phyloP scores from a whole-genome alignment of 2,797 vertebrate genomes.

The Pristis pectinata region DNA sequence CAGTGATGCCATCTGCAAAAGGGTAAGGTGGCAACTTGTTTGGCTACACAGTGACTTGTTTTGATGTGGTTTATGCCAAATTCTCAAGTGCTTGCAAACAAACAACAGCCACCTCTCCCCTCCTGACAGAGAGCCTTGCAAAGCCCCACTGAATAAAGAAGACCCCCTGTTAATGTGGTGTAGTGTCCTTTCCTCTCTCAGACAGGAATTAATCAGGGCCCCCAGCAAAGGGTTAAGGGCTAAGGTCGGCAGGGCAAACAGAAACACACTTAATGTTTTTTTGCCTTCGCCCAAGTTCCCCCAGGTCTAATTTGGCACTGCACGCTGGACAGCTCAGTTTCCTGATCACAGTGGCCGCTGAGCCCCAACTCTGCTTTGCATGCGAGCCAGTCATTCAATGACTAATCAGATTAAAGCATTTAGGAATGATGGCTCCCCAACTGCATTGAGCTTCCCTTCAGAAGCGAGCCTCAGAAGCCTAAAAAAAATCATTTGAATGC shows the following conservation, averaged over 20 bases:
- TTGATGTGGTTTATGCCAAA: neutral
- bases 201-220: slow-evolving; percentile 42
- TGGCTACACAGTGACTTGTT: neutral
- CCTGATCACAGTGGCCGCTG: slow-evolving; percentile 34
- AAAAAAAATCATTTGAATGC: slow-evolving; percentile 43
- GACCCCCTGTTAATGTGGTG: slow-evolving; percentile 10
- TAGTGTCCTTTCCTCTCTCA: neutral
- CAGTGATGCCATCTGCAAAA: too few relatives aligned
- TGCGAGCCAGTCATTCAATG: slow-evolving; percentile 41
- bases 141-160: neutral
- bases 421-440: slow-evolving; percentile 45
- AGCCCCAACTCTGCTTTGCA: slow-evolving; percentile 36
- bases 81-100: slow-evolving; percentile 17
- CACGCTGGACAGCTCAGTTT: slow-evolving; percentile 38
- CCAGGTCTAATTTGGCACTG: slow-evolving; percentile 43
- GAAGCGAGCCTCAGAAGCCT: slow-evolving; percentile 43
- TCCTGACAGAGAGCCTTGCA: neutral
- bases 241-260: slow-evolving; percentile 40
- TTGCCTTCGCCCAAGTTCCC: neutral
- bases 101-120: neutral
- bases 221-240: slow-evolving; percentile 35
- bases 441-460: slow-evolving; percentile 36
- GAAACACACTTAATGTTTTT: neutral
- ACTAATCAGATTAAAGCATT: slow-evolving; percentile 42
- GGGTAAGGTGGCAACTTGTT: neutral